Evolutionary conservation across 2,113 vertebrate species (phyloP), one percentile per base, ranked within the genome.

Genomic region (Larimichthys polyactis): DNA sequence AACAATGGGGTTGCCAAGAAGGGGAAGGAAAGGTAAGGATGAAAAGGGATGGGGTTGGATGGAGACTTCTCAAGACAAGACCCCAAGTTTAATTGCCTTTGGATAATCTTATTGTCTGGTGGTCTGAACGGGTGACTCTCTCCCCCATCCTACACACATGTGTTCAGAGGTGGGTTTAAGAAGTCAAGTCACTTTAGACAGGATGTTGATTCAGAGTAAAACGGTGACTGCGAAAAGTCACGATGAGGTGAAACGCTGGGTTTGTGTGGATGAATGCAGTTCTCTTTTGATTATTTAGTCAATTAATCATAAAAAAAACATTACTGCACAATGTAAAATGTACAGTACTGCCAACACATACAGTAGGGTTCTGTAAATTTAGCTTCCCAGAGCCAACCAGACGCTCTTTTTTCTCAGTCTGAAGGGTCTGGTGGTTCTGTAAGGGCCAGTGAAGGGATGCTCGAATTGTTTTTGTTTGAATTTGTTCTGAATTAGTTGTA

Each of bases 11-110:
- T 40, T 79, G 83, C 78, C 75, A 87, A 74, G 88, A 67, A 84
- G 78, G 83, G 81, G 80, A 78, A 83, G 77, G 77, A 81, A 77
- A 89, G 90, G 88, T 87, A 74, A 51, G 72, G 87, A 87, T 87
- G 89, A 87, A 86, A 81, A 75, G 79, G 77, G 78, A 63, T 22
- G 73, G 75, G 66, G 90, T 70, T 73, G 82, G 90, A 71, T 81
- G 86, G 78, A 82, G 88, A 88, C 92, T 90, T 81, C 81, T 76
- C 80, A 71, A 93, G 82, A 83, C 88, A 74, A 81, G 86, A 84
- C 87, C 8, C 79, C 4, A 51, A 82, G 91, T 95, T 96, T 95
- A 96, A 95, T 95, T 95, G 89, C 90, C 89, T 94, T 88, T 84
- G 92, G 91, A 91, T 94, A 92, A 90, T 92, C 91, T 91, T 66